These are phyloP conservation scores for Bettongia penicillata DNA, from an alignment of 2,113 vertebrate species.

Conservation along the genomic window DNA sequence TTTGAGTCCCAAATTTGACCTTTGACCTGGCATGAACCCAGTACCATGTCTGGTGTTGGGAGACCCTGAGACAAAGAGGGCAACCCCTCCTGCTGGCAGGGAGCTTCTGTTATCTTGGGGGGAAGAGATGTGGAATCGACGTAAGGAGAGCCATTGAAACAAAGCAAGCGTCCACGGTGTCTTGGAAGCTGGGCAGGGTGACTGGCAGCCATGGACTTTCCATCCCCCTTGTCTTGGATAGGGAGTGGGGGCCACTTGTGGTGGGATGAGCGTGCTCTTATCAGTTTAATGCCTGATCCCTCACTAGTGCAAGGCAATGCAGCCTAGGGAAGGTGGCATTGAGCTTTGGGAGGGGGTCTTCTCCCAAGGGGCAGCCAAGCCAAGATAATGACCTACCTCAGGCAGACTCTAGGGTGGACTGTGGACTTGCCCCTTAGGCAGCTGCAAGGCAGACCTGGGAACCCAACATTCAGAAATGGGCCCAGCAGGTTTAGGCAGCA, in stretches of 20 bases:
- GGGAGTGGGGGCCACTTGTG: no score
- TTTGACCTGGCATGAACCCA: no score
- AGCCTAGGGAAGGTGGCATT: no score
- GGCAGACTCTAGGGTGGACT: background rate
- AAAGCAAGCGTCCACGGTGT: background rate
- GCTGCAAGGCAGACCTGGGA: background rate
- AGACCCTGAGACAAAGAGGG: background rate
- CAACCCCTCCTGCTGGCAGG: background rate
- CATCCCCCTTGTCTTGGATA: background rate
- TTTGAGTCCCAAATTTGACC: slow-evolving; percentile 8
- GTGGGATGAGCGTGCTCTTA: no score
- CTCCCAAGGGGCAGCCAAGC: background rate
- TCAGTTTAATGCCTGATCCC: no score
- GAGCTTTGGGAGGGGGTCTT: background rate
- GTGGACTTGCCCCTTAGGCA: background rate
- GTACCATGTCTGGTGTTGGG: no score
- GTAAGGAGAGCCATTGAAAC: no score
- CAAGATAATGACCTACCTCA: background rate
- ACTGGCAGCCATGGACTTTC: background rate
- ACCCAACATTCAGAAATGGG: no score
- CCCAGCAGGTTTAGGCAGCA: background rate
- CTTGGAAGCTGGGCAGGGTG: background rate
- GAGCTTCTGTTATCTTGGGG: background rate
- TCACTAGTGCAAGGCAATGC: no score
- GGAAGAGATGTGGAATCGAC: background rate